A percentile compares a stretch with the other conserved stretches of the same genome.
Conservation (phyloP, 2,113 vertebrate species). For the Oryzias celebensis region DNA sequence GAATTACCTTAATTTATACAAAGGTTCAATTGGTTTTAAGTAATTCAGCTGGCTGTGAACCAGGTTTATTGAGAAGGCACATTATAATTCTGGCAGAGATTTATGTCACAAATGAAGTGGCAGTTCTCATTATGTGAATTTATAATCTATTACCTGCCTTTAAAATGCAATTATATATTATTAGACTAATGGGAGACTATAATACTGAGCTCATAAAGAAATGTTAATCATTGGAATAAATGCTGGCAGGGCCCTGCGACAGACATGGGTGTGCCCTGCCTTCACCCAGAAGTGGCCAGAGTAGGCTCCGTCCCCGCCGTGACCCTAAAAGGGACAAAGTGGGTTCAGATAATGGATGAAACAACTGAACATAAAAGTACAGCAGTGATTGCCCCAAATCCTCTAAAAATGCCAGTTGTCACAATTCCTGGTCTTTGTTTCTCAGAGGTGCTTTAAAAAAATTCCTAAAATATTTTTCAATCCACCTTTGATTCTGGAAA, state of each 20-base stretch:
- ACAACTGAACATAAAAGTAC: no score
- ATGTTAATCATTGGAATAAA: slow-evolving; percentile 47
- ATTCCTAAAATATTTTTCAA: no score
- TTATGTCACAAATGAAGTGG: slow-evolving; percentile 72
- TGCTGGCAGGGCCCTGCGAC: neutral
- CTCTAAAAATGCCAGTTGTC: no score
- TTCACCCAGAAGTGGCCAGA: no score
- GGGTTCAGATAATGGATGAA: no score
- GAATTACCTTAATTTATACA: slow-evolving; percentile 71
- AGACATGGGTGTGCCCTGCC: no score
- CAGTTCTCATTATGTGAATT: slow-evolving; percentile 66
- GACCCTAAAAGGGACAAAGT: no score
- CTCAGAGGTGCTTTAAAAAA: no score
- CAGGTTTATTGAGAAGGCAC: slow-evolving; percentile 70
- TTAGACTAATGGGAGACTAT: slow-evolving; percentile 72
- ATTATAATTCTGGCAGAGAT: slow-evolving; percentile 71
- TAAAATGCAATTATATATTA: slow-evolving; percentile 79
- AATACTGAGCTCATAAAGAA: slow-evolving; percentile 50
- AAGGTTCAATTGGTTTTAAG: slow-evolving; percentile 76
- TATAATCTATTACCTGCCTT: slow-evolving; percentile 77
- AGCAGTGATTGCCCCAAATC: no score
- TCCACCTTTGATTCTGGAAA: no score
- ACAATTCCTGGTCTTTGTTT: no score
- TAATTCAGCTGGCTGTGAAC: slow-evolving; percentile 69
- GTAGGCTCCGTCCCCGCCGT: no score